Conservation (phyloP, 1,140 invertebrate species). For the Sogatella furcifera region DNA sequence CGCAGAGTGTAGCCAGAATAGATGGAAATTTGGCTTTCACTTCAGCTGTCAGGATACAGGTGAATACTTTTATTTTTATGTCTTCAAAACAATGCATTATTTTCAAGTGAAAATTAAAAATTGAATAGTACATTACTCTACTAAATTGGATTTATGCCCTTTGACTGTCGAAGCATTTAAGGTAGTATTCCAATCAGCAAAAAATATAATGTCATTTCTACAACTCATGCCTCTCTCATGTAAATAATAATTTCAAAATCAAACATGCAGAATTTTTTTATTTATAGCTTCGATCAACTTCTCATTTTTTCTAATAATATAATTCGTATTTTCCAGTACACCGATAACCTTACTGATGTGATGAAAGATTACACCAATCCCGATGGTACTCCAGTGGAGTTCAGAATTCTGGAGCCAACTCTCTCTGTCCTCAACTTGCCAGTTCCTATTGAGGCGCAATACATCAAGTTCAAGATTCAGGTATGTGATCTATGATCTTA, state of each 20-base stretch:
- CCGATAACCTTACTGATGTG: slow-evolving; percentile 76
- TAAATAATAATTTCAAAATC: too few relatives aligned
- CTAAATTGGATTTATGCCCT: too few relatives aligned
- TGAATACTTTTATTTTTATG: slow-evolving; percentile 19
- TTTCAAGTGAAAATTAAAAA: too few relatives aligned
- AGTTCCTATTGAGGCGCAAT: slow-evolving; percentile 83
- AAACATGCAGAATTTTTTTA: too few relatives aligned
- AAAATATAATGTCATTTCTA: too few relatives aligned
- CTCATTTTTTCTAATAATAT: neutral
- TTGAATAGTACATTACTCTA: too few relatives aligned
- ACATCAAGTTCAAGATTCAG: slow-evolving; percentile 76
- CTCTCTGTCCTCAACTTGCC: slow-evolving; percentile 82
- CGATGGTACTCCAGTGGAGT: slow-evolving; percentile 85
- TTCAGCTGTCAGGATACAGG: slow-evolving; percentile 68
- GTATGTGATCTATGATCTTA: slow-evolving; percentile 13
- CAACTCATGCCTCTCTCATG: too few relatives aligned
- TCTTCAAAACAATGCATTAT: too few relatives aligned
- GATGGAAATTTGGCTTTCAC: slow-evolving; percentile 77
- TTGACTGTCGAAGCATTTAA: too few relatives aligned
- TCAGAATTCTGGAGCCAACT: slow-evolving; percentile 74
- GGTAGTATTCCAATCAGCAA: too few relatives aligned
- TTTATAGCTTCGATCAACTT: too few relatives aligned
- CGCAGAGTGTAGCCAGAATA: slow-evolving; percentile 67
- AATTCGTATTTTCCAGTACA: slow-evolving; percentile 45
- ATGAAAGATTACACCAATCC: slow-evolving; percentile 87